phyloP scores from a whole-genome alignment of 2,888 invertebrate species.

The Colostygia pectinataria region DNA sequence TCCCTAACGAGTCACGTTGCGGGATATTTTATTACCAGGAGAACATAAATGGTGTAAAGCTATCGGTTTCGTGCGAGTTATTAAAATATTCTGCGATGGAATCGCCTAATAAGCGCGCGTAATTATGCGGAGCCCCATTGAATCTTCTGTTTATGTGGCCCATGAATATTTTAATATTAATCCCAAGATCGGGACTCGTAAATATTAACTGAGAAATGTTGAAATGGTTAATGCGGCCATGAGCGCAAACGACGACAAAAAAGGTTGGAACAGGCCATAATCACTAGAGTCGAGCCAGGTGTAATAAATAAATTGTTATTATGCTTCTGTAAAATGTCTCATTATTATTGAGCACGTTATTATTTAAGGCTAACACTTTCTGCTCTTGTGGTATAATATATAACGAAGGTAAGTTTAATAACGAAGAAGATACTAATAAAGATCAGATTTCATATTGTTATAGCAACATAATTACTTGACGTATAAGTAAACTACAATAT shows the following conservation, averaged over 20 bases:
- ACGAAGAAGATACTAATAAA: no score
- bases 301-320: constrained; percentile 56
- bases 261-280: constrained; percentile 41
- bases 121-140: constrained; percentile 44
- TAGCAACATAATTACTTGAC: no score
- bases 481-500: no score
- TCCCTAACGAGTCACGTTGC: constrained; percentile 43
- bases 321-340: constrained; percentile 43
- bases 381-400: no score
- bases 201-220: constrained; percentile 43
- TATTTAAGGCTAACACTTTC: no score
- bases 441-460: no score
- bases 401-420: no score
- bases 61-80: constrained; percentile 44
- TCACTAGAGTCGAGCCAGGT: constrained; percentile 45
- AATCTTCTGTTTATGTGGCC: constrained; percentile 13
- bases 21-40: constrained; percentile 48
- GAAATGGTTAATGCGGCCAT: constrained; percentile 42
- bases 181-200: constrained; percentile 29
- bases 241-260: constrained; percentile 47
- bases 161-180: constrained; percentile 32
- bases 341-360: no score
- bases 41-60: constrained; percentile 51
- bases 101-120: constrained; percentile 61
- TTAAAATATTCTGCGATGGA: constrained; percentile 55